A percentile compares a stretch with the other conserved stretches of the same genome.
These are phyloP conservation scores for Nomada hirtipes DNA, from an alignment of 2,888 invertebrate species.

Conservation along the genomic window DNA sequence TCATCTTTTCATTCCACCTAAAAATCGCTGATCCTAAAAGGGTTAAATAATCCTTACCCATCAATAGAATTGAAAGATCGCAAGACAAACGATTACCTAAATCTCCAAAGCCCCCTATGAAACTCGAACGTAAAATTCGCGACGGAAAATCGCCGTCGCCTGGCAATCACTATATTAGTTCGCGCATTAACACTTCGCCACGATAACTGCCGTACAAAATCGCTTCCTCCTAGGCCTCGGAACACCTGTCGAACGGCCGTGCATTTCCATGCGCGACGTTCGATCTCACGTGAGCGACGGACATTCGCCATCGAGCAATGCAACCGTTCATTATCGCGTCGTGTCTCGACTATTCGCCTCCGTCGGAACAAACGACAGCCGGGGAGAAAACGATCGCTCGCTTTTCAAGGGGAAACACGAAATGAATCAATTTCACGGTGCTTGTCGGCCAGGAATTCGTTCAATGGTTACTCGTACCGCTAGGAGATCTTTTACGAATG, in stretches of 20 bases:
- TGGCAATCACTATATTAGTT: conserved; percentile 79
- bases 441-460: not conserved
- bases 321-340: conserved; percentile 64
- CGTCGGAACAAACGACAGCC: not conserved
- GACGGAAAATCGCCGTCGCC: conserved; percentile 63
- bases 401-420: not conserved
- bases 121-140: not conserved
- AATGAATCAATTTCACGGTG: conserved; percentile 28
- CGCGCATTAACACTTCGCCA: conserved; percentile 73
- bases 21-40: too few relatives aligned
- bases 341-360: conserved; percentile 17
- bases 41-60: too few relatives aligned
- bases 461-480: not conserved
- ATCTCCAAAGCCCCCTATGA: conserved; percentile 33
- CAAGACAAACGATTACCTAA: not conserved
- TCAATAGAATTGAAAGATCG: too few relatives aligned
- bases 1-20: too few relatives aligned
- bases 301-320: conserved; percentile 54
- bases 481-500: not conserved
- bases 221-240: conserved; percentile 67
- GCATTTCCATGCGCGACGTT: conserved; percentile 45
- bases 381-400: conserved; percentile 6
- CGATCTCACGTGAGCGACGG: conserved; percentile 64
- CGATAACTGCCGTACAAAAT: conserved; percentile 66
- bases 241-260: conserved; percentile 68